Conservation (phyloP, 2,888 invertebrate species). For the Volucella inanis region DNA sequence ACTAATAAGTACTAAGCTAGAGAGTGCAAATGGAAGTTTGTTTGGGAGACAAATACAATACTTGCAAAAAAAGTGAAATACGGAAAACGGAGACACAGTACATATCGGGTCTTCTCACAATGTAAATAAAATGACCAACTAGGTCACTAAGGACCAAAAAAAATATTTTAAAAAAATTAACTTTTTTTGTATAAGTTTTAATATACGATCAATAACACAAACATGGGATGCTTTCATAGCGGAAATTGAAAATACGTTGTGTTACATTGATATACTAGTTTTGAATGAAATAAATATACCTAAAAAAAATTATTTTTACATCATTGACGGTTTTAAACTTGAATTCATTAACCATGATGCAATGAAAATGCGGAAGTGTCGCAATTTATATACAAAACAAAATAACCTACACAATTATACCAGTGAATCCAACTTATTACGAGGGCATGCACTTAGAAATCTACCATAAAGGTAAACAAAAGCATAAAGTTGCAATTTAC, state of each 20-base stretch:
- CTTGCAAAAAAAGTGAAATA: too few relatives aligned
- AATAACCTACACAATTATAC: neutral
- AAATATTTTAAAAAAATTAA: neutral
- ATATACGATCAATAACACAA: neutral
- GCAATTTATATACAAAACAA: neutral
- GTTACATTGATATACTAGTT: conserved; percentile 16
- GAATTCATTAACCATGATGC: neutral
- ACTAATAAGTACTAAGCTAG: too few relatives aligned
- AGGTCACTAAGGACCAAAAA: too few relatives aligned
- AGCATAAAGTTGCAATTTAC: neutral
- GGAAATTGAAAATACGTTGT: conserved; percentile 17
- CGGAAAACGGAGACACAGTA: too few relatives aligned
- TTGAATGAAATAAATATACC: too few relatives aligned
- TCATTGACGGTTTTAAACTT: neutral
- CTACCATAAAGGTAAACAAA: neutral
- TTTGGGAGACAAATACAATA: too few relatives aligned
- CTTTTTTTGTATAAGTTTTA: neutral
- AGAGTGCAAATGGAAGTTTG: too few relatives aligned
- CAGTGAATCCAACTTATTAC: neutral
- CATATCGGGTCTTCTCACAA: too few relatives aligned
- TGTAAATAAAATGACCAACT: too few relatives aligned
- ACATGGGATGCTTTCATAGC: neutral
- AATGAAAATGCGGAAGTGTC: too few relatives aligned
- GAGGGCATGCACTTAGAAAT: neutral
- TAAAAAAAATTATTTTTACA: conserved; percentile 18